Percentiles rank a stretch among this genome's conserved stretches.
Evolutionary conservation across 2,888 invertebrate genomes (phyloP).

Genomic region (Caenorhabditis panamensis): DNA sequence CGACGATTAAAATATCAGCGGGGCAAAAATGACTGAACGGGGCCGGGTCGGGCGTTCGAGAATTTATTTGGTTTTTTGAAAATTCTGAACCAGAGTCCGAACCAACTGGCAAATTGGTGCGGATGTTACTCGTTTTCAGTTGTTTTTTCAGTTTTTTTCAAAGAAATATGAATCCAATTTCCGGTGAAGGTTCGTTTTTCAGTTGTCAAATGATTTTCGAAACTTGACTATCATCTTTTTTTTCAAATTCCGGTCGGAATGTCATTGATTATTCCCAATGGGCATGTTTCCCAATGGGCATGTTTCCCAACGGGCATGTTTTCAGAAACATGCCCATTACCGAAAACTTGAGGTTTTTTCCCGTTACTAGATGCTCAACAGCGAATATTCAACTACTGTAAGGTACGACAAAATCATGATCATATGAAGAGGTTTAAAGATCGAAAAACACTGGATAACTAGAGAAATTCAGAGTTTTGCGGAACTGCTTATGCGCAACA

Average conservation of each 20-base stretch:
- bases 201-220: neutral
- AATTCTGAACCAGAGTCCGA: neutral
- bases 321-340: too few relatives aligned
- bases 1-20: conserved; percentile 34
- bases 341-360: too few relatives aligned
- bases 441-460: too few relatives aligned
- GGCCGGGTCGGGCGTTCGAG: conserved; percentile 11
- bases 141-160: neutral
- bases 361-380: too few relatives aligned
- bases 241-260: neutral
- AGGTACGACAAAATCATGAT: too few relatives aligned
- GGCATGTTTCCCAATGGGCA: too few relatives aligned
- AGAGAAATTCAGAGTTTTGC: too few relatives aligned
- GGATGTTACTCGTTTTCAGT: neutral
- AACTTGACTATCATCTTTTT: neutral
- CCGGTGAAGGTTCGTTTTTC: neutral
- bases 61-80: conserved; percentile 5
- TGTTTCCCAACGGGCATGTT: too few relatives aligned
- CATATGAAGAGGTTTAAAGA: too few relatives aligned
- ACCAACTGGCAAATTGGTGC: neutral
- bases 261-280: too few relatives aligned
- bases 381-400: too few relatives aligned
- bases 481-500: too few relatives aligned
- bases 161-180: neutral
- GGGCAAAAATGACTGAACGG: conserved; percentile 5